These are phyloP conservation scores for Cygnus buccinator DNA, from an alignment of 2,113 vertebrate species.

Conservation along the genomic window DNA sequence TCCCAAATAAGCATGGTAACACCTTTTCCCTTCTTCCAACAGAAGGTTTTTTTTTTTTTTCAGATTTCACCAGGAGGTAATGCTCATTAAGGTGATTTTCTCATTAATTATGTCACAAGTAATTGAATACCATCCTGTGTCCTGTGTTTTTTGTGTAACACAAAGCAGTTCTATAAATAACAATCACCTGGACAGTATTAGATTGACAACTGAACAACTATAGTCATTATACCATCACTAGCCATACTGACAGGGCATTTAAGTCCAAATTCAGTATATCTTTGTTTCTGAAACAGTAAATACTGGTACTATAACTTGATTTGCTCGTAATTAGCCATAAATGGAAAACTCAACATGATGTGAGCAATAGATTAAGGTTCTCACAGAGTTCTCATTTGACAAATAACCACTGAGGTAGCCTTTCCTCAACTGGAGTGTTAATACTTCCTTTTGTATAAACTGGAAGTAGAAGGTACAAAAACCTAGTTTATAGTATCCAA, in stretches of 20 bases:
- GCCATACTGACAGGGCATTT: not conserved
- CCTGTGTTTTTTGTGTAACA: not conserved
- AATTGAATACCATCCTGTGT: not conserved
- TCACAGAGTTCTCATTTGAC: not conserved
- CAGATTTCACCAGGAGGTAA: not conserved
- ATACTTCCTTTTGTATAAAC: not conserved
- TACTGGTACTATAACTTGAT: not conserved
- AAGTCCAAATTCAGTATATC: not conserved
- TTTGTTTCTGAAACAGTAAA: not conserved
- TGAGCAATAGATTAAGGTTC: not conserved
- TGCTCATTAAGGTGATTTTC: not conserved
- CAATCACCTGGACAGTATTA: not conserved
- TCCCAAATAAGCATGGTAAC: not conserved
- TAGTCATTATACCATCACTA: not conserved
- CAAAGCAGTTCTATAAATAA: not conserved
- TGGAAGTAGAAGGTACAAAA: not conserved
- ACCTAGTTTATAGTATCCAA: not conserved
- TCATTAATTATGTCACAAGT: not conserved
- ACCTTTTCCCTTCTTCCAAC: not conserved
- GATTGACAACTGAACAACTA: not conserved
- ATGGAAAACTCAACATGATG: not conserved
- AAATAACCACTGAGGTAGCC: not conserved
- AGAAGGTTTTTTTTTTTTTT: not conserved
- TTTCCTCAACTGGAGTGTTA: not conserved
- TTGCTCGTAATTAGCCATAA: not conserved